Conservation (phyloP, 2,888 invertebrate species). For the Hybos culiciformis region DNA sequence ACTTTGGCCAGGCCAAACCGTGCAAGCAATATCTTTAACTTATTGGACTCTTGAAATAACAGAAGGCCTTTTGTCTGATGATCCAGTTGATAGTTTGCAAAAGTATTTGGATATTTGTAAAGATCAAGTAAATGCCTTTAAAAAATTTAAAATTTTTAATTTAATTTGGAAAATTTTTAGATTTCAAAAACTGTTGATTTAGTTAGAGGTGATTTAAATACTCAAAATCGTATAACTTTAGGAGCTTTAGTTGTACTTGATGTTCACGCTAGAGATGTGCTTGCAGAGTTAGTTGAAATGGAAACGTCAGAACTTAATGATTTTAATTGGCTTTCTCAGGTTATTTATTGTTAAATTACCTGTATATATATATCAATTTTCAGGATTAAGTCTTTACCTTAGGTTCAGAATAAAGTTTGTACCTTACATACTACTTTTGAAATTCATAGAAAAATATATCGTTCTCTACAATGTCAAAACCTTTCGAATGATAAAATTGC, state of each 20-base stretch:
- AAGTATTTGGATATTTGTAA: conserved; percentile 59
- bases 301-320: conserved; percentile 59
- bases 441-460: no score
- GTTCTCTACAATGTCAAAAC: no score
- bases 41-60: conserved; percentile 89
- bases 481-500: no score
- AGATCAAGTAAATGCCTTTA: conserved; percentile 37
- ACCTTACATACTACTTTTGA: no score
- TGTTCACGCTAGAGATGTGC: conserved; percentile 83
- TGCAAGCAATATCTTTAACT: conserved; percentile 68
- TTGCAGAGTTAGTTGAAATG: conserved; percentile 51
- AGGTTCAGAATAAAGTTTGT: no score
- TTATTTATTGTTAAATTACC: conserved; percentile 1
- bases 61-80: conserved; percentile 49
- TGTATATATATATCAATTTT: no score
- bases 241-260: conserved; percentile 85
- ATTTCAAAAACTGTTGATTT: conserved; percentile 71
- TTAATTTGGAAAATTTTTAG: conserved; percentile 8
- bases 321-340: conserved; percentile 79
- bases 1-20: conserved; percentile 85
- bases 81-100: conserved; percentile 39
- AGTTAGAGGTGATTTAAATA: conserved; percentile 72
- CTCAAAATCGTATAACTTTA: conserved; percentile 77
- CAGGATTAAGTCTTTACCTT: no score
- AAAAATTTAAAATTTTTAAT: background rate